phyloP scores from a whole-genome alignment of 1,140 invertebrate species.

The Drusus annulatus region DNA sequence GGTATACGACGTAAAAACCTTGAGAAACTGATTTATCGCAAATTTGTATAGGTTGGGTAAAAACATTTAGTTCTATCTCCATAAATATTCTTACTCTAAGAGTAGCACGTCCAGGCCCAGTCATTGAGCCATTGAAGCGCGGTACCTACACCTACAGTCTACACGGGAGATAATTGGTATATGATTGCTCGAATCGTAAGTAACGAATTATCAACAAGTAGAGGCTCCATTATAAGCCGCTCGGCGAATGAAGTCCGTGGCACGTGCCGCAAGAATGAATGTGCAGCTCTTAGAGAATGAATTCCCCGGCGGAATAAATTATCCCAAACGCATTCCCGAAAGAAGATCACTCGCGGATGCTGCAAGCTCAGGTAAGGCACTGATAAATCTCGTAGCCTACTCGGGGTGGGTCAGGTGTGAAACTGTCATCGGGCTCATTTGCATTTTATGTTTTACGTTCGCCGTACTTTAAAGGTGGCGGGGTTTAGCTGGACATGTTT shows the following conservation, averaged over 20 bases:
- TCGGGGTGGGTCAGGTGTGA: constrained; percentile 18
- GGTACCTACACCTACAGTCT: not conserved
- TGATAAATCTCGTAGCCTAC: not conserved
- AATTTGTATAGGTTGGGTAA: too few relatives aligned
- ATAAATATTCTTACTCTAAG: too few relatives aligned
- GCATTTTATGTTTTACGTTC: too few relatives aligned
- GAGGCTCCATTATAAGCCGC: not conserved
- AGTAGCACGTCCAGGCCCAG: too few relatives aligned
- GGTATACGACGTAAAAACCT: too few relatives aligned
- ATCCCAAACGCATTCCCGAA: constrained; percentile 37
- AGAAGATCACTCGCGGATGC: not conserved
- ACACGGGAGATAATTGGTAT: constrained; percentile 11
- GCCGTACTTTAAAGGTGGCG: too few relatives aligned
- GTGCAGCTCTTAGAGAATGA: constrained; percentile 34
- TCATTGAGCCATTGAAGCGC: too few relatives aligned
- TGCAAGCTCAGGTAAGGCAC: not conserved
- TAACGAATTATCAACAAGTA: constrained; percentile 21
- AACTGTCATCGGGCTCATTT: not conserved
- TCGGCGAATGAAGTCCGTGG: constrained; percentile 21
- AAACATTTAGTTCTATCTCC: too few relatives aligned
- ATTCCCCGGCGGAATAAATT: constrained; percentile 41
- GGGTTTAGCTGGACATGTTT: too few relatives aligned
- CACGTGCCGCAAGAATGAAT: constrained; percentile 29
- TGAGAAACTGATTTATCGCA: too few relatives aligned
- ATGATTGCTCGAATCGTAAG: constrained; percentile 10